Evolutionary conservation across 2,888 invertebrate species (phyloP).

Genomic region (Drosophila picticornis): DNA sequence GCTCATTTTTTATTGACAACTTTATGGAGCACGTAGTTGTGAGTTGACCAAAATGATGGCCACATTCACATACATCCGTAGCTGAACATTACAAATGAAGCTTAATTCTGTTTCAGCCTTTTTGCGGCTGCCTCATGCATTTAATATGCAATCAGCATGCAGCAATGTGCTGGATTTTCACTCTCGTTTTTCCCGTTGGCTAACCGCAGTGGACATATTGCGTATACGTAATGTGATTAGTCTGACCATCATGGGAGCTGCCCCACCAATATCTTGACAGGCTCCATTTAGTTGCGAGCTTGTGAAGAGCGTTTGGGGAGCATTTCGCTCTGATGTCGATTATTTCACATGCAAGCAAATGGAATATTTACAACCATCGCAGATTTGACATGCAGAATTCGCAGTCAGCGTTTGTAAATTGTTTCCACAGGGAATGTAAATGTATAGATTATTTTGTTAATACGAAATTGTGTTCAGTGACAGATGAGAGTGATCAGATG

Average conservation of each 20-base stretch:
- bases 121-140: constrained; percentile 30
- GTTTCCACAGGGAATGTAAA: constrained; percentile 13
- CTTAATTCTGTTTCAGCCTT: constrained; percentile 48
- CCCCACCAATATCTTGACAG: constrained; percentile 29
- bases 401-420: not conserved
- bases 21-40: constrained; percentile 42
- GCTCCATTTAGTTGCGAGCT: not conserved
- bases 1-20: constrained; percentile 26
- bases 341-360: constrained; percentile 37
- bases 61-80: constrained; percentile 36
- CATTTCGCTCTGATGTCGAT: constrained; percentile 47
- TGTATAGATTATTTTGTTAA: constrained; percentile 17
- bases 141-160: constrained; percentile 65
- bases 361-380: constrained; percentile 33
- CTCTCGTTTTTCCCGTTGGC: constrained; percentile 3
- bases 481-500: constrained; percentile 5
- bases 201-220: constrained; percentile 36
- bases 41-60: constrained; percentile 25
- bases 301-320: constrained; percentile 55
- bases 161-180: constrained; percentile 14
- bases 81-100: constrained; percentile 45
- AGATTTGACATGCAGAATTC: constrained; percentile 13
- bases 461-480: constrained; percentile 8
- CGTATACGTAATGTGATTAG: constrained; percentile 69
- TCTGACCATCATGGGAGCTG: constrained; percentile 10